Base-by-base conservation (phyloP, 2,888 invertebrate species). In the Morpho helenor region DNA sequence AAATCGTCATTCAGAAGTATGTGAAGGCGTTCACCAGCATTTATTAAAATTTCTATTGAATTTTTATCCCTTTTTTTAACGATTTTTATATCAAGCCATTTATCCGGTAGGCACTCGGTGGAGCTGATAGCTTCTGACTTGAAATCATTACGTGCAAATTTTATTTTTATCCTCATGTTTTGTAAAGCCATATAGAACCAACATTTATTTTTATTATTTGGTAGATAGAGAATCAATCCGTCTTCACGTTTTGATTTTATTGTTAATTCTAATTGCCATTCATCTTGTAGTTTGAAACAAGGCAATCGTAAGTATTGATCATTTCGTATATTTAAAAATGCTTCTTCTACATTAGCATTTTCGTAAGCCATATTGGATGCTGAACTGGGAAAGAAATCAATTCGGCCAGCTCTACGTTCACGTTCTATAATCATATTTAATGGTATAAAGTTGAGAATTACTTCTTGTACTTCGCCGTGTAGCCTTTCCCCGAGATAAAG, bases 391-490 rank as follows among this genome's bases (percentile, higher is more conserved):
- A 66, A 67, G 46, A 79, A 79, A 62, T 75, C 70, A 0, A 70
- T 65, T 48, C 60, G 63, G 16, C 55, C 68, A 43, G 60, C 55
- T 60, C 62, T 73, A 43, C 57, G 61, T 49, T 74, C 65, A 50
- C 70, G 71, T 59, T 75, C 73, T 40, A 77, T 68, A 31, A 71
- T 68, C 64, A 89, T 71, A 55, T 71, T 72, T 44, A 91, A 64
- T 1, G 85, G 83, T 45, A 79, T 81, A 65, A 91, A 92, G 68
- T 92, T 92, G 10, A 91, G 67, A 42, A 82, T 76, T 7, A 91
- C 48, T 65, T 88, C 85, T 68, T 91, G 87, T 53, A 92, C 75
- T 70, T 86, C 84, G 1, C 91, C 92, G 42, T 82, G 84, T 57
- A 90, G 77, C 65, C 75, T 80, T 68, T 87, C 84, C 7, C 91